phyloP scores from a whole-genome alignment of 1,140 invertebrate species.

The Anastatus disparis region DNA sequence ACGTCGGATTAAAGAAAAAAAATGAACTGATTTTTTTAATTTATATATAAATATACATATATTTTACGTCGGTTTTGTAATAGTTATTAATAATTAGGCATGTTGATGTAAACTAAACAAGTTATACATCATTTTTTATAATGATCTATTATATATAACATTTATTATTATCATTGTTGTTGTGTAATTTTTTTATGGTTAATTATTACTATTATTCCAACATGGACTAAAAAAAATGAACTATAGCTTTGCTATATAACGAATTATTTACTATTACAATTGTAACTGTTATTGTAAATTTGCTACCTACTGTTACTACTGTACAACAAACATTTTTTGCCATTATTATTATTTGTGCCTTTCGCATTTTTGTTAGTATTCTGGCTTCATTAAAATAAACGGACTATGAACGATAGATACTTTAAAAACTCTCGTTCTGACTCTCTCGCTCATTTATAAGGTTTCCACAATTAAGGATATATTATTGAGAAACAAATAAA shows the following conservation, averaged over 20 bases:
- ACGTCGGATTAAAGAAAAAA: slow-evolving; percentile 45
- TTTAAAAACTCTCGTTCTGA: slow-evolving; percentile 30
- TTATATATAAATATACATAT: slow-evolving; percentile 46
- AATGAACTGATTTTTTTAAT: slow-evolving; percentile 50
- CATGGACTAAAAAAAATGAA: slow-evolving; percentile 16
- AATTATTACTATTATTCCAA: slow-evolving; percentile 33
- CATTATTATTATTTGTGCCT: slow-evolving; percentile 41
- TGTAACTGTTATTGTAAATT: slow-evolving; percentile 38
- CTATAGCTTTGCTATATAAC: slow-evolving; percentile 25
- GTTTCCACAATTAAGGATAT: too few relatives aligned
- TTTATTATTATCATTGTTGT: slow-evolving; percentile 42
- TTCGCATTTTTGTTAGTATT: slow-evolving; percentile 13
- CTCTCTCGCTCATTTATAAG: slow-evolving; percentile 21
- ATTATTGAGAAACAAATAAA: too few relatives aligned
- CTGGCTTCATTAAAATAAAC: slow-evolving; percentile 14
- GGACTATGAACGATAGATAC: slow-evolving; percentile 21
- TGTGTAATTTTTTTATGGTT: slow-evolving; percentile 38
- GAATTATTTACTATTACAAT: slow-evolving; percentile 39
- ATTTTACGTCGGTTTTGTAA: slow-evolving; percentile 43
- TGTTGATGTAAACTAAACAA: slow-evolving; percentile 22
- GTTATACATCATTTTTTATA: slow-evolving; percentile 34
- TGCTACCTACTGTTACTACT: slow-evolving; percentile 34
- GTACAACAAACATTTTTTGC: slow-evolving; percentile 20
- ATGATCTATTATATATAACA: slow-evolving; percentile 24
- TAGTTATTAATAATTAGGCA: slow-evolving; percentile 35